Conservation (phyloP, 2,888 invertebrate genomes). For the Meliscaeva auricollis region DNA sequence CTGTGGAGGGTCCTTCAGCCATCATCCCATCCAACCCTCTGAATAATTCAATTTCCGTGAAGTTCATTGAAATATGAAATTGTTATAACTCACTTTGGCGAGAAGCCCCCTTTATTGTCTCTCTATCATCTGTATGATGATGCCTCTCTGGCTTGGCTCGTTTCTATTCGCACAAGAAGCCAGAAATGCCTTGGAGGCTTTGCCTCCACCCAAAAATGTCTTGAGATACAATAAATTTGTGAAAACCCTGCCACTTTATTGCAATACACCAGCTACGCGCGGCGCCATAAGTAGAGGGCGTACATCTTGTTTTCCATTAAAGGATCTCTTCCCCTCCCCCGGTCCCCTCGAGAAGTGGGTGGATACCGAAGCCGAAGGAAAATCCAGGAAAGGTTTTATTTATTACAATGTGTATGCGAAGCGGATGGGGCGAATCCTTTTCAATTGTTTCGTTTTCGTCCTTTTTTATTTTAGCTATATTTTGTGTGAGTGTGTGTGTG, state of each 20-base stretch:
- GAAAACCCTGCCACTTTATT: conserved; percentile 45
- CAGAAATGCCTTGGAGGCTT: conserved; percentile 62
- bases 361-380: conserved; percentile 75
- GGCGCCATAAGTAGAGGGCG: conserved; percentile 76
- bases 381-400: conserved; percentile 76
- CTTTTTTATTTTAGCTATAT: conserved; percentile 51
- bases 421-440: conserved; percentile 68
- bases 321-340: conserved; percentile 23
- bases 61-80: conserved; percentile 76
- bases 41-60: conserved; percentile 73
- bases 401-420: conserved; percentile 67
- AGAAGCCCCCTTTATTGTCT: conserved; percentile 72
- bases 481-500: neutral
- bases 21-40: conserved; percentile 63
- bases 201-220: conserved; percentile 64
- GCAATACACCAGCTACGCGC: conserved; percentile 39
- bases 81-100: conserved; percentile 72
- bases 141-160: conserved; percentile 8
- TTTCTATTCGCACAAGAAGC: conserved; percentile 18
- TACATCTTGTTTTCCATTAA: conserved; percentile 68
- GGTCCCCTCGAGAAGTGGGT: conserved; percentile 57
- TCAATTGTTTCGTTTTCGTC: conserved; percentile 73
- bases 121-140: neutral
- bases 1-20: conserved; percentile 13
- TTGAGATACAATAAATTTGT: conserved; percentile 66